Base-by-base conservation (phyloP, 2,797 vertebrate genomes). In the Peromyscus eremicus region DNA sequence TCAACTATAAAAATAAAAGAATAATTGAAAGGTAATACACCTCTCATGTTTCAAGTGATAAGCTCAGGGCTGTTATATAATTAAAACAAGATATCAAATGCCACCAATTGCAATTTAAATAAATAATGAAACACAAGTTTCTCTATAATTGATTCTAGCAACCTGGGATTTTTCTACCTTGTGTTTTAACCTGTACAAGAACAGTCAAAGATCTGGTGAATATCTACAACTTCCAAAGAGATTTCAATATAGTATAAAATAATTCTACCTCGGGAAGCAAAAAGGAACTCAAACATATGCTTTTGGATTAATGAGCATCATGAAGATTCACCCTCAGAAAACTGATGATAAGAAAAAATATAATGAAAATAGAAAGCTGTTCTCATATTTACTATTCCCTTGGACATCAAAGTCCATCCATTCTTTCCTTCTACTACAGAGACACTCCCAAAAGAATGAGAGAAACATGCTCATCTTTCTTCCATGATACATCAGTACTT, bases 271-370 rank as follows among this genome's bases (percentile, higher is more conserved):
- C 79, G 5, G 89, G 13, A 86, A 14, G 46, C 49, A 75, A 73
- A 92, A 81, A 77, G 37, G 3, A 95, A 89, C 9, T 71, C 79
- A 91, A 94, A 64, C 29, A 93, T 88, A 93, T 2, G 19, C 14
- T 21, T 95, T 96, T 88, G 60, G 62, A 21, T 86, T 95, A 97
- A 91, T 66, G 49, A 95, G 84, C 9, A 52, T 34, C 6, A 83
- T 57, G 40, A 2, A 91, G 43, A 94, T 32, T 96, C 79, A 84
- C 17, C 46, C 29, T 95, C 40, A 23, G 16, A 40, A 52, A 4
- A 94, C 32, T 57, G 46, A 19, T 6, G 25, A 81, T 95, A 95
- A 82, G 32, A 94, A 96, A 93, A 29, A 5, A n/a, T 82, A 52
- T n/a, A 57, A 79, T 46, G 23, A 94, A 32, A 92, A 89, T 90